A percentile compares a stretch with the other conserved stretches of the same genome.
Evolutionary conservation across 2,797 vertebrate species (phyloP).

Genomic region (Pseudotriccus pelzelni): DNA sequence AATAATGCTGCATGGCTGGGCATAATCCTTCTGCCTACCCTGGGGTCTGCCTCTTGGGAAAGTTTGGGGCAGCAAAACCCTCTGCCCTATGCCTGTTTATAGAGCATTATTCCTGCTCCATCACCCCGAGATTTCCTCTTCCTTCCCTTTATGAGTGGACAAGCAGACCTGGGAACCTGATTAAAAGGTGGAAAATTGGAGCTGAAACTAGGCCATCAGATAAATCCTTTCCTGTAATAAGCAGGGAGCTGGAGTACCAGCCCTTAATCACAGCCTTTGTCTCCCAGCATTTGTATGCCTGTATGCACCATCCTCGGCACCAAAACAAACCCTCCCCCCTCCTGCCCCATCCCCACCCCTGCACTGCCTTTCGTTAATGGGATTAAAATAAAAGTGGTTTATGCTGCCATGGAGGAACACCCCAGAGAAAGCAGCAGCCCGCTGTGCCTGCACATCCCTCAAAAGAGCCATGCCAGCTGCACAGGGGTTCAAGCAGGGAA

Average conservation of each 20-base stretch:
- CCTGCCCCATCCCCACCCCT: background rate
- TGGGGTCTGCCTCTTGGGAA: background rate
- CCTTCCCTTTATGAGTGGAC: background rate
- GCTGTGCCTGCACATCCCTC: background rate
- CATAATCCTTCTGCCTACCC: background rate
- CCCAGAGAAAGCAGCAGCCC: background rate
- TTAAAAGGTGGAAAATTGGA: constrained; percentile 22
- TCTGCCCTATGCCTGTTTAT: background rate
- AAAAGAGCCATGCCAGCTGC: background rate
- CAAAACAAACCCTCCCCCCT: background rate
- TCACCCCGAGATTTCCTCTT: background rate
- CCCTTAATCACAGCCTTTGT: constrained; percentile 32
- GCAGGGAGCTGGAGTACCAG: background rate
- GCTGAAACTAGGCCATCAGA: constrained; percentile 46
- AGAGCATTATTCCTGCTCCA: background rate
- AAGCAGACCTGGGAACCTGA: background rate
- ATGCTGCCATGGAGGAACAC: background rate
- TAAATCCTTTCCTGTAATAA: constrained; percentile 27
- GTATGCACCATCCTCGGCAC: background rate
- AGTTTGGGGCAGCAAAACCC: background rate
- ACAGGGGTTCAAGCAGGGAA: background rate
- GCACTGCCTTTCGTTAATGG: background rate
- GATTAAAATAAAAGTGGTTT: background rate
- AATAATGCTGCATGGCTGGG: background rate
- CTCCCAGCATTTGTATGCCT: constrained; percentile 22